Base-by-base conservation (phyloP, 1,140 invertebrate genomes). In the Leptinotarsa lineolata region DNA sequence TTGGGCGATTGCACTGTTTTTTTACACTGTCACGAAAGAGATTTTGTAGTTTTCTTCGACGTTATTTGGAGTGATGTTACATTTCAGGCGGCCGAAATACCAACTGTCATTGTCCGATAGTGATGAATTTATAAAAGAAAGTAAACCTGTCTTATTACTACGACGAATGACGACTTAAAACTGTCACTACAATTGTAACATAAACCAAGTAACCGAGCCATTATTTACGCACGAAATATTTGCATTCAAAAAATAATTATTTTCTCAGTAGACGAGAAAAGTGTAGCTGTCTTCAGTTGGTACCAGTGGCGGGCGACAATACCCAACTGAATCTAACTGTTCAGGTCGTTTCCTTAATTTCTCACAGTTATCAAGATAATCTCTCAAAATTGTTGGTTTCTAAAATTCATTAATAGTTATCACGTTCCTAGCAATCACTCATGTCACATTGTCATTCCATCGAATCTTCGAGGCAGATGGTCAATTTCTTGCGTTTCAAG, bases 151-250 rank as follows among this genome's bases (percentile, higher is more conserved):
- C 13, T 45, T 69, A 59, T 39, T 18, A 61, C 24, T 18, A 44
- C 54, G 13, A 48, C 20, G 20, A 70, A 60, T 11, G 24, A 63
- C 30, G n/a, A 45, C 44, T 13, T 22, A 30, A 24, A 70, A 69
- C 30, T 74, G 72, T 70, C 61, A 71, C 54, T 61, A 63, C 66
- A 68, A 70, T 71, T 66, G 74, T 72, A 75, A 72, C 65, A 61
- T 59, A 68, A 68, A 68, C 54, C 69, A 61, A 70, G 59, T 18
- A 71, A 71, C 67, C 59, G 58, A 71, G 64, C 70, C 58, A 72
- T 75, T 75, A 65, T 74, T 75, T 68, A 67, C 70, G 74, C 74
- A 72, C 74, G 74, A 75, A 75, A 75, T 74, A 59, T 67, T 71
- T 21, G 59, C 45, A 71, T 70, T 70, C 46, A 70, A 70, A 58